Evolutionary conservation across 2,888 invertebrate genomes (phyloP).

Genomic region (Macaria notata): DNA sequence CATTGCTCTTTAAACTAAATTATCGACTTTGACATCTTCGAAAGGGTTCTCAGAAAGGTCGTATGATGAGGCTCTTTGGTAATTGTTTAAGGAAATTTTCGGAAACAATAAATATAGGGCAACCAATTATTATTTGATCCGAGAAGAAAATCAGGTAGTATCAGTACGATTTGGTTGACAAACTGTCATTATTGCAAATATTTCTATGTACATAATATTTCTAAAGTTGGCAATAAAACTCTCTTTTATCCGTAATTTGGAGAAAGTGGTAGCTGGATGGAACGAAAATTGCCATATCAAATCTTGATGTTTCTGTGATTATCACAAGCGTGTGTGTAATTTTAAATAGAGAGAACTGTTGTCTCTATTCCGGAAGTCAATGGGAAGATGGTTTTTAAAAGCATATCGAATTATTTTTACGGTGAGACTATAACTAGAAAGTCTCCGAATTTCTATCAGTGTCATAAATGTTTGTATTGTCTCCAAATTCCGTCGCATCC

Average conservation of each 20-base stretch:
- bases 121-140: slow-evolving; percentile 9
- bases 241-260: slow-evolving; percentile 32
- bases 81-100: slow-evolving; percentile 15
- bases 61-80: slow-evolving; percentile 17
- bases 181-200: slow-evolving; percentile 3
- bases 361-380: slow-evolving; percentile 21
- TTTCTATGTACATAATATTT: slow-evolving; percentile 11
- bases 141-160: too few species aligned
- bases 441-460: slow-evolving; percentile 1
- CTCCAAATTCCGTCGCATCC: not conserved
- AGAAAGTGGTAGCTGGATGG: slow-evolving; percentile 34
- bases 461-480: slow-evolving; percentile 7
- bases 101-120: slow-evolving; percentile 17
- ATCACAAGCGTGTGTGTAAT: slow-evolving; percentile 27
- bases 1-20: slow-evolving; percentile 21
- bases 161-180: too few species aligned
- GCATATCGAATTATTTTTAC: slow-evolving; percentile 17
- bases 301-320: slow-evolving; percentile 31
- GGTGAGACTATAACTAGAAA: slow-evolving; percentile 10
- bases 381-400: slow-evolving; percentile 24
- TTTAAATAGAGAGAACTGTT: slow-evolving; percentile 22
- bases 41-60: slow-evolving; percentile 19
- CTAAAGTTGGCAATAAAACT: slow-evolving; percentile 29
- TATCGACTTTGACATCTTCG: slow-evolving; percentile 13
- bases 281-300: slow-evolving; percentile 33